Percentiles rank a stretch among this genome's conserved stretches.
Conservation (phyloP, 2,888 invertebrate genomes). For the Brachypalpus laphriformis region DNA sequence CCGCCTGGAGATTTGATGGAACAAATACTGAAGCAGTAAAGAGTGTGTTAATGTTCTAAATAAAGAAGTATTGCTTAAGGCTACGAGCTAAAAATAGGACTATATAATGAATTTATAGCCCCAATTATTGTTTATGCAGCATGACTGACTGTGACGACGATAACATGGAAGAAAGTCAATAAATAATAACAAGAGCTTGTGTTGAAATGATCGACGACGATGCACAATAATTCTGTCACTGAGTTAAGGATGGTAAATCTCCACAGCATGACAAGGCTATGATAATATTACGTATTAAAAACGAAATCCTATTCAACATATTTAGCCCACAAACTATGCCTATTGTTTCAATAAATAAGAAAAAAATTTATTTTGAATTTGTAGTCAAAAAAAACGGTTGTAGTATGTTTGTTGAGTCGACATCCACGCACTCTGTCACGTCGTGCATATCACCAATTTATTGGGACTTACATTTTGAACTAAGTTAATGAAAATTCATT, state of each 20-base stretch:
- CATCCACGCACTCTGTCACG: no score
- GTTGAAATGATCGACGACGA: background rate
- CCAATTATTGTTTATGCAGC: background rate
- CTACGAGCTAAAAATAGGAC: slow-evolving; percentile 4
- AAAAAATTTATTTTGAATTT: no score
- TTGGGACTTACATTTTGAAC: no score
- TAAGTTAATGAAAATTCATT: no score
- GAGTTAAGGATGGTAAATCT: background rate
- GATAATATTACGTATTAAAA: background rate
- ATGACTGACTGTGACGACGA: background rate
- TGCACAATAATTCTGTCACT: background rate
- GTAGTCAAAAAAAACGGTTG: no score
- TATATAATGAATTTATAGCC: background rate
- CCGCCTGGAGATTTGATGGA: background rate
- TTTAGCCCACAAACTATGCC: background rate
- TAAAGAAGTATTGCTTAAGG: background rate
- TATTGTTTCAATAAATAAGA: no score
- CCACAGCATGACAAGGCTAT: background rate
- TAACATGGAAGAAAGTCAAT: background rate
- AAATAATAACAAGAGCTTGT: background rate
- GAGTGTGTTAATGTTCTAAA: background rate
- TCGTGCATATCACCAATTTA: no score
- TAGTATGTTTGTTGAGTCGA: no score
- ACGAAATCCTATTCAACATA: background rate
- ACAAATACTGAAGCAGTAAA: background rate